These are phyloP conservation scores for Ectemnius continuus DNA, from an alignment of 2,888 invertebrate genomes.

Conservation along the genomic window DNA sequence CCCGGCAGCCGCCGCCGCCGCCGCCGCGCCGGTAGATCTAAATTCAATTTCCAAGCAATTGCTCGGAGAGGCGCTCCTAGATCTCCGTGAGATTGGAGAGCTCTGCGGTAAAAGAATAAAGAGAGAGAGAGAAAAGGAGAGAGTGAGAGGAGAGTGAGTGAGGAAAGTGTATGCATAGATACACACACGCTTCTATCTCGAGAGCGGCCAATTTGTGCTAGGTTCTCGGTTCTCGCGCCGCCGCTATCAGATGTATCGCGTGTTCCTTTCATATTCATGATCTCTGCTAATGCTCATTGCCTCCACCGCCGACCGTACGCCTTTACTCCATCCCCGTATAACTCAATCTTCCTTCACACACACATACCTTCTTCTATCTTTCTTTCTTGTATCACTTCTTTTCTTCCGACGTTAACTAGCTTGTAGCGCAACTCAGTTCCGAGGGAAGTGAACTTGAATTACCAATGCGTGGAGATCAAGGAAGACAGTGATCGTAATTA, in stretches of 20 bases:
- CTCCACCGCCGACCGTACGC: not conserved
- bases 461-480: too few species aligned
- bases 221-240: not conserved
- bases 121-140: not conserved
- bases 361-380: too few species aligned
- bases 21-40: not conserved
- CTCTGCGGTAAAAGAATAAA: not conserved
- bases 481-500: too few species aligned
- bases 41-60: not conserved
- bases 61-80: conserved; percentile 4
- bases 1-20: too few species aligned
- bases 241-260: not conserved
- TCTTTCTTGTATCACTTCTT: too few species aligned
- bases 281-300: conserved; percentile 3
- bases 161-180: not conserved
- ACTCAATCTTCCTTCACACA: too few species aligned
- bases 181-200: not conserved
- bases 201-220: not conserved
- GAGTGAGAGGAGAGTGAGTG: conserved; percentile 4
- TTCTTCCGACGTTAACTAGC: too few species aligned
- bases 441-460: too few species aligned
- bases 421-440: too few species aligned
- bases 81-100: not conserved
- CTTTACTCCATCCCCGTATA: too few species aligned
- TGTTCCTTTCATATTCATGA: conserved; percentile 9